Evolutionary conservation across 1,140 invertebrate species (phyloP).

Genomic region (Portunus trituberculatus): DNA sequence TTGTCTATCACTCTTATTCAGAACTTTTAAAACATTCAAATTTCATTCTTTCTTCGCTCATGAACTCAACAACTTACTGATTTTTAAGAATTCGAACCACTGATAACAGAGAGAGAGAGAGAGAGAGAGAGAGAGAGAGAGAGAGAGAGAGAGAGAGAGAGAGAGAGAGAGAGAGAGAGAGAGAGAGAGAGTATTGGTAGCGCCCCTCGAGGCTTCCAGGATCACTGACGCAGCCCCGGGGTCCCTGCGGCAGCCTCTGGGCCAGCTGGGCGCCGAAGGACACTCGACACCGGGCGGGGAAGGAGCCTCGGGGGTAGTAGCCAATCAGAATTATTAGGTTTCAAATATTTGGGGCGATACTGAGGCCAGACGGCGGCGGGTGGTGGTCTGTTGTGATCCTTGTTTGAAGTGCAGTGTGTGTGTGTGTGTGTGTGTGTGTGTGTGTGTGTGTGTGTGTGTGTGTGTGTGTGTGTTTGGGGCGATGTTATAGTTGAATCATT

Average conservation of each 20-base stretch:
- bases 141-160: constrained; percentile 44
- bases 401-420: not conserved
- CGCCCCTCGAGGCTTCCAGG: not conserved
- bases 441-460: no score
- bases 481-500: not conserved
- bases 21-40: no score
- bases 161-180: constrained; percentile 35
- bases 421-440: no score
- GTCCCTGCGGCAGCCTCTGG: not conserved
- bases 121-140: constrained; percentile 28
- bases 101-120: not conserved
- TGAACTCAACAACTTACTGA: no score
- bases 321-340: not conserved
- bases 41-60: no score
- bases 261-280: constrained; percentile 4
- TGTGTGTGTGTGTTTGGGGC: not conserved
- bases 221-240: not conserved
- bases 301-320: not conserved
- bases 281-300: not conserved
- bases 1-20: not conserved
- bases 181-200: not conserved
- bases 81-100: no score
- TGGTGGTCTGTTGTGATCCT: no score
- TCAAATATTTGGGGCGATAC: not conserved
- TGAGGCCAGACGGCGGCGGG: not conserved